Evolutionary conservation across 1,140 invertebrate genomes (phyloP), one percentile per base, ranked within the genome.

Genomic region (Lepidurus arcticus): DNA sequence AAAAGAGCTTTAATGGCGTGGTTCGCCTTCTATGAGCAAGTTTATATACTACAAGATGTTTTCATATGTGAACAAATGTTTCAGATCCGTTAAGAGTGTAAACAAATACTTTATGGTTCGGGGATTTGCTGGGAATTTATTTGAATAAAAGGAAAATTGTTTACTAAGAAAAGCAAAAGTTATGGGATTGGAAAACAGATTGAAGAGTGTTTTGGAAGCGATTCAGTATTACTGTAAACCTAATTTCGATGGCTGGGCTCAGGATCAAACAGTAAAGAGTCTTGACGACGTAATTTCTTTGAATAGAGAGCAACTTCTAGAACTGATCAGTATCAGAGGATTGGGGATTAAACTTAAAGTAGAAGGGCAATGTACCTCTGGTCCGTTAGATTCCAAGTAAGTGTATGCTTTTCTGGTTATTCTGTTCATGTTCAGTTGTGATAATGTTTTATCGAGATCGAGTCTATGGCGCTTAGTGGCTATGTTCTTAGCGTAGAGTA

Each of bases 301-400:
- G 16, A 65, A 65, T 65, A 16, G 53, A 65, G 53, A 65, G 53
- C 53, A 65, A n/a, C 16, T 65, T 65, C 53, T 65, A 21, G 53
- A 65, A 65, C 53, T 65, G 53, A 65, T 65, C 16, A 65, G 53
- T 65, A 65, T 65, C 53, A 21, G 21, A 65, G 9, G 53, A 9
- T 65, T 21, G 53, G 53, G 53, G 53, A 65, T 65, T 13, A 65
- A 65, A 65, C 21, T 65, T 13, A 65, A 65, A 65, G 21, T 21
- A 65, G 53, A 65, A 13, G 16, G 53, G 16, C 53, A 13, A 65
- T 13, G 6, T 13, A 21, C 16, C 53, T 21, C 4, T 21, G 21
- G 21, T 13, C 53, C 53, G 9, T 65, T 65, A 65, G 21, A 21
- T 65, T 65, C 53, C 13, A 65, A 13, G 53, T 65, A 65, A 13